phyloP scores from a whole-genome alignment of 2,113 vertebrate species.

The Lichenostomus cassidix region DNA sequence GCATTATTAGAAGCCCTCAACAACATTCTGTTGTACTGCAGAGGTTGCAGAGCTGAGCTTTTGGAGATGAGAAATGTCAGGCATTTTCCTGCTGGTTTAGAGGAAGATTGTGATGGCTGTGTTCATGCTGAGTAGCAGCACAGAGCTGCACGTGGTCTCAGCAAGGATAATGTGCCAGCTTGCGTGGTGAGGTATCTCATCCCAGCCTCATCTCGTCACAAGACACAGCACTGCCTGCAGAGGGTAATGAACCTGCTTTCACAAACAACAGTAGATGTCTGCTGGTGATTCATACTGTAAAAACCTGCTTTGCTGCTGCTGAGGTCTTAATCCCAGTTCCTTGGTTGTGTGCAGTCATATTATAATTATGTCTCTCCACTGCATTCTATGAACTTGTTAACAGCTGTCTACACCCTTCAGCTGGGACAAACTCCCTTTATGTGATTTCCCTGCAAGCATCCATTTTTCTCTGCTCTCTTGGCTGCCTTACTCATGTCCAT shows the following conservation, averaged over 20 bases:
- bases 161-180: background rate
- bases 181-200: background rate
- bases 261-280: background rate
- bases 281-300: background rate
- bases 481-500: background rate
- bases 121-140: background rate
- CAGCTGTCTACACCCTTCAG: background rate
- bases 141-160: background rate
- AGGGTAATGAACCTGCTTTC: background rate
- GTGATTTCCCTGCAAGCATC: background rate
- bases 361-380: background rate
- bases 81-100: background rate
- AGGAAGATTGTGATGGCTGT: background rate
- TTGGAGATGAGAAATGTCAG: background rate
- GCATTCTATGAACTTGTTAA: background rate
- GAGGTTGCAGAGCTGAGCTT: background rate
- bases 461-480: conserved; percentile 27
- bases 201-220: background rate
- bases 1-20: background rate
- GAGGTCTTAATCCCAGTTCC: background rate
- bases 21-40: background rate
- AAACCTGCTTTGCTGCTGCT: background rate
- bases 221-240: background rate
- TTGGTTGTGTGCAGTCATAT: background rate
- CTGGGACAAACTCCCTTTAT: background rate